Conservation (phyloP, 1,140 invertebrate species). For the Trichonephila clavata region DNA sequence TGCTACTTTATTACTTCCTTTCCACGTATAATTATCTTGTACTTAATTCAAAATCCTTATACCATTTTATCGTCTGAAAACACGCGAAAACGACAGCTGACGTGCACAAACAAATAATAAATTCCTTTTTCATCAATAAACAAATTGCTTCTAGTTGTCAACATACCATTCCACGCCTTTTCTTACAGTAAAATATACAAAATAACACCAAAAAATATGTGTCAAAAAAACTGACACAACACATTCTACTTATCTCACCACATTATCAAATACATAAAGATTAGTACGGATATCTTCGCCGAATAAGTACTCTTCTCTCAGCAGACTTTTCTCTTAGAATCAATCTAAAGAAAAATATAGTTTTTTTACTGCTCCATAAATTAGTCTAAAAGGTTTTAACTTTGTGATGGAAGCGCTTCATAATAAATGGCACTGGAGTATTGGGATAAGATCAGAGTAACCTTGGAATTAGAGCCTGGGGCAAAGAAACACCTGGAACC, state of each 20-base stretch:
- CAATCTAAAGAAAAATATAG: not conserved
- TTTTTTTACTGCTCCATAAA: not conserved
- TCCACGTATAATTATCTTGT: too few species aligned
- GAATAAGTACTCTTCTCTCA: not conserved
- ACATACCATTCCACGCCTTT: too few species aligned
- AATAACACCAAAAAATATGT: not conserved
- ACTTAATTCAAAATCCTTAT: too few species aligned
- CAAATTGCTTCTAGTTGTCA: too few species aligned
- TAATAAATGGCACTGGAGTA: not conserved
- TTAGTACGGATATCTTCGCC: not conserved
- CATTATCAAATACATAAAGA: not conserved
- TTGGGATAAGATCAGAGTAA: not conserved
- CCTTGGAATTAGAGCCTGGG: constrained; percentile 24
- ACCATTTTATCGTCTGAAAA: too few species aligned
- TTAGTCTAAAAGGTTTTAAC: not conserved
- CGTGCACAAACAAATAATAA: too few species aligned
- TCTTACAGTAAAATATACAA: too few species aligned
- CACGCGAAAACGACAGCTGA: too few species aligned
- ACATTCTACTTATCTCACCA: not conserved
- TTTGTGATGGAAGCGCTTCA: not conserved
- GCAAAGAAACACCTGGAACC: constrained; percentile 62
- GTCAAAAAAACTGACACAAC: not conserved
- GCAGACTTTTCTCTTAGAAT: not conserved
- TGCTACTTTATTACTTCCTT: too few species aligned
- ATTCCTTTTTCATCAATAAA: too few species aligned